Base-by-base conservation (phyloP, 1,140 invertebrate genomes). In the Cotesia glomerata region DNA sequence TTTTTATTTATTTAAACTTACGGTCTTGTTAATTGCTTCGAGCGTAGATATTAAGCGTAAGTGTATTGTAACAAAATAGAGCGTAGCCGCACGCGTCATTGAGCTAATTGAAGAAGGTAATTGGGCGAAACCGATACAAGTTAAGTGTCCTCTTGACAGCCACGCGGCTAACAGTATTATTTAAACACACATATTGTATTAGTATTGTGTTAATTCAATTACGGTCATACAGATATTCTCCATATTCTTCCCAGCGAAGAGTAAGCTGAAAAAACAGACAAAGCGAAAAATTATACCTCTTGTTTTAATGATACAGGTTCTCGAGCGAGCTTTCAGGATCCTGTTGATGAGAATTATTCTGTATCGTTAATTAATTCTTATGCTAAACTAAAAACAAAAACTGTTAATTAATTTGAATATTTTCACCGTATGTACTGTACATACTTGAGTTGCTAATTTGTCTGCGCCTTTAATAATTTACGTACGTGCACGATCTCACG, bases 61-160 rank as follows among this genome's bases (percentile, higher is more conserved):
- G 26, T 11, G 26, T n/a, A 65, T 52, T 11, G 13, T n/a, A 65
- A 13, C 8, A 49, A 26, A 66, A 67, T 67, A 67, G 51, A 49
- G 5, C 18, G 11, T 39, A 11, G 4, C 65, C 4, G 4, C 65
- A 67, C 49, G 65, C 45, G 26, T 49, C 51, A 67, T 67, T 67
- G 65, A 9, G 3, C 14, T 39, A 13, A 39, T 54, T 67, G 65
- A 49, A 67, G 18, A 54, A 34, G 49, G 49, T 67, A 67, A 67
- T 67, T 67, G 65, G 65, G 18, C 18, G 65, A 67, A 67, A 67
- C 65, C 14, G 49, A 67, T 67, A 67, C 65, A 67, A 49, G 49
- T 54, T 18, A 52, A 67, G 65, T 67, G 51, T 14, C 36, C 49
- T n/a, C 39, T 26, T 54, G 51, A 14, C 49, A n/a, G 13, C 7